phyloP scores from a whole-genome alignment of 2,888 invertebrate species.

The Ectemnius cavifrons region DNA sequence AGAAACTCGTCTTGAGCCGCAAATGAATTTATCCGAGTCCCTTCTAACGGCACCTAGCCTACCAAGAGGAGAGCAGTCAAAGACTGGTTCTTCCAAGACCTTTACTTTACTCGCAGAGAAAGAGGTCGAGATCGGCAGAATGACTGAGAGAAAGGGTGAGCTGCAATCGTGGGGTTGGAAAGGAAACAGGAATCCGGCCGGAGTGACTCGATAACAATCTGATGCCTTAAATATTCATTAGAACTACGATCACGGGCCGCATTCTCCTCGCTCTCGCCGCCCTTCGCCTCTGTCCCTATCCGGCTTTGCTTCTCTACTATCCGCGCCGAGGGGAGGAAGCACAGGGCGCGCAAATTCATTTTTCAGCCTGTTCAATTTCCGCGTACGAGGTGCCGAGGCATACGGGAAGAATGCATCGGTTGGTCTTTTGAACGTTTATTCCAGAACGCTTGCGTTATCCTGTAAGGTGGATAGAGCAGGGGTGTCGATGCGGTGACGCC shows the following conservation, averaged over 20 bases:
- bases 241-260: constrained; percentile 14
- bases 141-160: constrained; percentile 6
- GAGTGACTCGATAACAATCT: constrained; percentile 11
- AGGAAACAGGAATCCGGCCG: too few relatives aligned
- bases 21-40: not conserved
- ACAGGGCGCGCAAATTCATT: constrained; percentile 26
- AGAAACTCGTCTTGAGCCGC: not conserved
- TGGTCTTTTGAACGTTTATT: constrained; percentile 60
- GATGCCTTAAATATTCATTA: constrained; percentile 5
- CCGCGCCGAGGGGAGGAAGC: not conserved
- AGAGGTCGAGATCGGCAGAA: not conserved
- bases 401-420: constrained; percentile 56
- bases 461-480: constrained; percentile 46
- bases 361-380: constrained; percentile 32
- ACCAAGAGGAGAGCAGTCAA: not conserved
- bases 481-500: constrained; percentile 25
- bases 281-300: not conserved
- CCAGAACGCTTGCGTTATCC: constrained; percentile 60
- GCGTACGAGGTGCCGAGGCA: constrained; percentile 48
- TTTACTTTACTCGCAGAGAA: not conserved
- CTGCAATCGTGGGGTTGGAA: not conserved
- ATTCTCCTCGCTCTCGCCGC: not conserved
- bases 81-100: not conserved
- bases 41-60: not conserved
- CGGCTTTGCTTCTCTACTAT: constrained; percentile 16